Evolutionary conservation across 2,888 invertebrate species (phyloP), one percentile per base, ranked within the genome.

Genomic region (Drosophila pegasa): DNA sequence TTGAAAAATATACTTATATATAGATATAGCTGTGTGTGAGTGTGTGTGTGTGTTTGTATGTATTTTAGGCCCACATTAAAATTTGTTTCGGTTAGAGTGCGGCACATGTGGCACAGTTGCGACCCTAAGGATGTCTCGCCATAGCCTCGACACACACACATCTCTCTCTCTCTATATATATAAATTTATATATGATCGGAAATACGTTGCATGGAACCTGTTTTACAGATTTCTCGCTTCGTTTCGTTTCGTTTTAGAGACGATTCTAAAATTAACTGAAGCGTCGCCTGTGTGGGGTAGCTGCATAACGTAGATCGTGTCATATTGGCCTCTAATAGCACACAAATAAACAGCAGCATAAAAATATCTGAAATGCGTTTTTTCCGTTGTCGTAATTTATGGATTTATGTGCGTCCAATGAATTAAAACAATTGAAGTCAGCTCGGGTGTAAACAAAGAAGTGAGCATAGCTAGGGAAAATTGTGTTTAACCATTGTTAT

Each of bases 191-290:
- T 27, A 27, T n/a, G 16, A 45, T 45, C 27, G 45, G 78, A 78
- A 64, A 68, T 78, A 60, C 78, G 59, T 55, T 16, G 63, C 75
- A 58, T 55, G 84, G 81, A 87, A 81, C 80, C 80, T 81, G 80
- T 81, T 87, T 60, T 68, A 64, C 63, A 58, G 76, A 70, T 76
- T 80, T 31, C 38, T 61, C 59, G 58, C 58, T 45, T 45, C 45
- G 16, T 29, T 52, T 61, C 57, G 55, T 55, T 41, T 22, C 16
- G 16, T 27, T 16, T 27, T 55, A 71, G 71, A 82, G 73, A 59
- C 65, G 63, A 51, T 84, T 87, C 81, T 81, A 81, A 61, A 84
- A 52, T 80, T 81, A 80, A 29, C 10, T 3, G 16, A 77, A 60
- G 48, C 41, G 56, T 31, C 61, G 51, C 27, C 59, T 62, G 56